These are phyloP conservation scores for Chitala chitala DNA, from an alignment of 2,113 vertebrate species.

Conservation along the genomic window DNA sequence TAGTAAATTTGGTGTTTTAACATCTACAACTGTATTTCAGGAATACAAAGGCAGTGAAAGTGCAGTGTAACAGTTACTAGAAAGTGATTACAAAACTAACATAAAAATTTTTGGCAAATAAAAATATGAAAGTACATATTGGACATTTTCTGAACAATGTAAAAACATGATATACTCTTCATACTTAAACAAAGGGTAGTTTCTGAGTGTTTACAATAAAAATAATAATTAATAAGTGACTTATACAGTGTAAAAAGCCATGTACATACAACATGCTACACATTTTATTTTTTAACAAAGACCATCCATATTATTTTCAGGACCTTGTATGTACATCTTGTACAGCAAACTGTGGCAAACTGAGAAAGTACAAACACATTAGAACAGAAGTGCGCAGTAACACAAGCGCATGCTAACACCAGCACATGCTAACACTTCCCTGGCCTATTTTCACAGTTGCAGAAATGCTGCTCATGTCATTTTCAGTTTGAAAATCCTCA, in stretches of 20 bases:
- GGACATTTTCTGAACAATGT: slow-evolving; percentile 22
- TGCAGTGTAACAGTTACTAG: slow-evolving; percentile 43
- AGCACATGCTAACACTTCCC: slow-evolving; percentile 39
- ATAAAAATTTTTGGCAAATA: slow-evolving; percentile 57
- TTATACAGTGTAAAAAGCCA: too few species aligned
- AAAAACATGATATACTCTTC: slow-evolving; percentile 31
- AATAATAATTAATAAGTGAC: too few species aligned
- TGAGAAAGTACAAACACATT: slow-evolving; percentile 41
- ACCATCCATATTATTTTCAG: slow-evolving; percentile 52
- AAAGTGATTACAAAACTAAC: slow-evolving; percentile 41
- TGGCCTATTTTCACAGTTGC: slow-evolving; percentile 34
- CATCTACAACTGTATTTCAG: slow-evolving; percentile 18
- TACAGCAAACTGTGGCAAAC: slow-evolving; percentile 26
- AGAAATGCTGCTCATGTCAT: slow-evolving; percentile 7
- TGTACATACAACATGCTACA: slow-evolving; percentile 24
- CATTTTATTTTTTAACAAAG: slow-evolving; percentile 53
- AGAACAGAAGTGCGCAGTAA: too few species aligned
- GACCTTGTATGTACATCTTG: slow-evolving; percentile 24
- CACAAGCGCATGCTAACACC: too few species aligned
- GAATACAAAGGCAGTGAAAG: slow-evolving; percentile 35
- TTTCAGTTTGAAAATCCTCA: slow-evolving; percentile 26
- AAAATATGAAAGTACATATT: slow-evolving; percentile 42
- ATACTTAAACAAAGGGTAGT: slow-evolving; percentile 22
- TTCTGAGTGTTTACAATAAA: not conserved
- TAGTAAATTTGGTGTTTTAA: not conserved